Evolutionary conservation across 2,113 vertebrate genomes (phyloP).

Genomic region (Pedionomus torquatus): DNA sequence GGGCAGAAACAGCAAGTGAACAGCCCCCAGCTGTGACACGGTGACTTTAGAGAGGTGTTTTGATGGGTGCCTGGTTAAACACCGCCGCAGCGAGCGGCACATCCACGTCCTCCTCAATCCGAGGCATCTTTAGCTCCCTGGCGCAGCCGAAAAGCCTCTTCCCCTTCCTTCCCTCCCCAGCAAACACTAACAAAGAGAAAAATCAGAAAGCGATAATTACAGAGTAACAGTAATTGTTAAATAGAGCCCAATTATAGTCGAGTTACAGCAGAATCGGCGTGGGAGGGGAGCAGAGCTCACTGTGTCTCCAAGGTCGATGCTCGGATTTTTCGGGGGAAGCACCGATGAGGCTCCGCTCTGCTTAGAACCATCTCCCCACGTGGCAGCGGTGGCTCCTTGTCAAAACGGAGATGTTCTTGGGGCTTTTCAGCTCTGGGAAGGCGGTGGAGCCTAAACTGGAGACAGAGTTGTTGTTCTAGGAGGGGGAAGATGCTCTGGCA

Average conservation of each 20-base stretch:
- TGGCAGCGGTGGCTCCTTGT: neutral
- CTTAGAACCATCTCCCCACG: neutral
- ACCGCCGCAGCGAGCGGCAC: neutral
- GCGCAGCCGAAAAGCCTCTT: neutral
- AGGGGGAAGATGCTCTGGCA: rapidly evolving
- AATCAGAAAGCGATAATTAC: slow-evolving; percentile 8
- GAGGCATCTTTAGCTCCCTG: neutral
- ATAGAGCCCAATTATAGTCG: neutral
- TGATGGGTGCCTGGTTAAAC: neutral
- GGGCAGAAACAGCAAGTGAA: neutral
- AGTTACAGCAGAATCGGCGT: neutral
- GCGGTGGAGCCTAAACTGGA: neutral
- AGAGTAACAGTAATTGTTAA: neutral
- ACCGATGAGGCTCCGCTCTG: rapidly evolving
- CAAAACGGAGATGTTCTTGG: rapidly evolving
- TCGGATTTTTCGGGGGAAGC: neutral
- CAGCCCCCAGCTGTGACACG: neutral
- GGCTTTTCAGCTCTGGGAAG: neutral
- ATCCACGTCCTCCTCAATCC: rapidly evolving
- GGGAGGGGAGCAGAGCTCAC: neutral
- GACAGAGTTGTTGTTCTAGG: neutral
- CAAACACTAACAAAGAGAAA: neutral
- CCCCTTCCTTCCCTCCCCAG: neutral
- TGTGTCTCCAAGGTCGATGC: rapidly evolving
- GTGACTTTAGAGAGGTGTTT: neutral